A percentile compares a stretch with the other conserved stretches of the same genome.
phyloP scores from a whole-genome alignment of 2,888 invertebrate genomes.

The Iphiclides podalirius region DNA sequence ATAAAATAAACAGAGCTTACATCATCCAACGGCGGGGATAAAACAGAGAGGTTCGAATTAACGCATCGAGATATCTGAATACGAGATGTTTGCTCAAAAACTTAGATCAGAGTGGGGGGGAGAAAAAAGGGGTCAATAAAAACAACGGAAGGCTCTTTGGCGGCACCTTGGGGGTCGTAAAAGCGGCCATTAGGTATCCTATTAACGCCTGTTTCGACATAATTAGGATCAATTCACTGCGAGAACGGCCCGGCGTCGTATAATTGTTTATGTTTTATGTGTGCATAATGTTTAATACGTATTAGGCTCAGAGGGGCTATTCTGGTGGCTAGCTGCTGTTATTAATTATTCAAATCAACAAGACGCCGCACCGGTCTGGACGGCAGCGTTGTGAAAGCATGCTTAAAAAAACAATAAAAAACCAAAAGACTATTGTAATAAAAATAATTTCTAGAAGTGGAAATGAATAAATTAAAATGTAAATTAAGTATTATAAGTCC shows the following conservation, averaged over 20 bases:
- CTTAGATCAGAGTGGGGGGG: slow-evolving; percentile 46
- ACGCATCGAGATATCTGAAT: slow-evolving; percentile 27
- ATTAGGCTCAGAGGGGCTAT: slow-evolving; percentile 25
- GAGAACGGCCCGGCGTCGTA: slow-evolving; percentile 59
- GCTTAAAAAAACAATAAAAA: not conserved
- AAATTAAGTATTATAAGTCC: too few species aligned
- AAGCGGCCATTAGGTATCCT: slow-evolving; percentile 70
- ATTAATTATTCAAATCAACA: slow-evolving; percentile 18
- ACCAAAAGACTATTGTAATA: too few species aligned
- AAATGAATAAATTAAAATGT: too few species aligned
- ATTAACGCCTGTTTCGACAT: slow-evolving; percentile 79
- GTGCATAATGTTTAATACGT: slow-evolving; percentile 37
- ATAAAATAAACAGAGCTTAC: slow-evolving; percentile 22
- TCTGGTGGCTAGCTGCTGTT: slow-evolving; percentile 12
- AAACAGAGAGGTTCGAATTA: slow-evolving; percentile 44
- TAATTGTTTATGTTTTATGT: slow-evolving; percentile 66
- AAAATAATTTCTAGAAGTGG: too few species aligned
- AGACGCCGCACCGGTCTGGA: too few species aligned
- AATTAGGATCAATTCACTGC: slow-evolving; percentile 72
- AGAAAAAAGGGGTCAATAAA: slow-evolving; percentile 69
- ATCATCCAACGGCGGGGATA: slow-evolving; percentile 23
- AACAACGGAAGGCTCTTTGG: slow-evolving; percentile 69
- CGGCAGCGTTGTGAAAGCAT: not conserved
- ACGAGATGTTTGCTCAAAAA: slow-evolving; percentile 67
- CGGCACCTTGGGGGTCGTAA: slow-evolving; percentile 61